Evolutionary conservation across 1,140 invertebrate genomes (phyloP).

Genomic region (Globodera ellingtonae): DNA sequence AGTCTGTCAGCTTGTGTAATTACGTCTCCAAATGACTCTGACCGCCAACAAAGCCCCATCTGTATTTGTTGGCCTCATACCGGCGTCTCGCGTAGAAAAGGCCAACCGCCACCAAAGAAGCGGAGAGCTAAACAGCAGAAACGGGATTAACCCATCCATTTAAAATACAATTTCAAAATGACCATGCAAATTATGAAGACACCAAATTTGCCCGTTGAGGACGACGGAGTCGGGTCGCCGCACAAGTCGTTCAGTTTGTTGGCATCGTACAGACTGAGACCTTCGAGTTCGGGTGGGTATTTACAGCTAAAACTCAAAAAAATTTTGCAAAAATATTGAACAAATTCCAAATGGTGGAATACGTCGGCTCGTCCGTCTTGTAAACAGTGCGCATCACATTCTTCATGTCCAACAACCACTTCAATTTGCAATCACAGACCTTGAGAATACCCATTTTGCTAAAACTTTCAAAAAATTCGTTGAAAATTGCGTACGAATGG

Average conservation of each 20-base stretch:
- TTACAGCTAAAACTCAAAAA: slow-evolving; percentile 17
- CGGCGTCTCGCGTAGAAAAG: neutral
- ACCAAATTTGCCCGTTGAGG: neutral
- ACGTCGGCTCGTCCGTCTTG: slow-evolving; percentile 16
- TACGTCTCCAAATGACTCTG: too few relatives aligned
- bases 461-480: neutral
- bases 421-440: slow-evolving; percentile 16
- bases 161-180: neutral
- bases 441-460: neutral
- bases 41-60: neutral
- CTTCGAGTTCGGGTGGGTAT: slow-evolving; percentile 12
- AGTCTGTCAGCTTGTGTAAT: too few relatives aligned
- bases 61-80: neutral
- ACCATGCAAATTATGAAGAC: neutral
- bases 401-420: slow-evolving; percentile 17
- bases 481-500: slow-evolving; percentile 2
- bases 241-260: neutral
- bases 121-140: neutral
- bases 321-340: neutral
- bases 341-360: neutral
- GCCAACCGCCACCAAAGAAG: neutral
- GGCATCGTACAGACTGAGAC: slow-evolving; percentile 18
- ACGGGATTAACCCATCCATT: neutral
- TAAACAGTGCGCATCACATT: slow-evolving; percentile 15
- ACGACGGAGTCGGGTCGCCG: neutral